Evolutionary conservation across 2,113 vertebrate species (phyloP).

Genomic region (Speoplatyrhinus poulsoni): DNA sequence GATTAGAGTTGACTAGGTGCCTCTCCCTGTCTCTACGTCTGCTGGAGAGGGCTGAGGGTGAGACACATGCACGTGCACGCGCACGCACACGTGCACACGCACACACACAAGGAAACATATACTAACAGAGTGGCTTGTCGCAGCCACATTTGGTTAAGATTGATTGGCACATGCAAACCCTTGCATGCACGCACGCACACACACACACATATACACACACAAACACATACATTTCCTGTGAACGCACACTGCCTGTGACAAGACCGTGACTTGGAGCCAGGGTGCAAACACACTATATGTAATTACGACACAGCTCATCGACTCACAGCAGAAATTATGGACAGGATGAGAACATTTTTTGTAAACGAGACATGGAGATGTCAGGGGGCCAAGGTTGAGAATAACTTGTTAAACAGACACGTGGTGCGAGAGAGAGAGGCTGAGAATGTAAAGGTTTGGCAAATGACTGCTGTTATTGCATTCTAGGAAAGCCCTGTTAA

Average conservation of each 20-base stretch:
- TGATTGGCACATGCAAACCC: slow-evolving; percentile 47
- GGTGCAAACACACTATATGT: slow-evolving; percentile 70
- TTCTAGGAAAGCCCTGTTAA: too few relatives aligned
- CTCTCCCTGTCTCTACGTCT: slow-evolving; percentile 61
- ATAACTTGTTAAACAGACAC: slow-evolving; percentile 51
- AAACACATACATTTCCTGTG: slow-evolving; percentile 29
- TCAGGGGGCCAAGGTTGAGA: slow-evolving; percentile 46
- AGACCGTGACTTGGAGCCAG: slow-evolving; percentile 66
- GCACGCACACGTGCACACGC: slow-evolving; percentile 7
- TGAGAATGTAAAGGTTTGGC: not conserved
- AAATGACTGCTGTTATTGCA: not conserved
- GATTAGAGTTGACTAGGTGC: slow-evolving; percentile 74
- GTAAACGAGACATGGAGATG: slow-evolving; percentile 50
- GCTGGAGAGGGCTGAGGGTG: slow-evolving; percentile 53
- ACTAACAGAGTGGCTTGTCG: slow-evolving; percentile 50
- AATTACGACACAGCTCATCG: slow-evolving; percentile 73
- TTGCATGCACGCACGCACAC: not conserved
- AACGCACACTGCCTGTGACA: slow-evolving; percentile 57
- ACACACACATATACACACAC: not conserved
- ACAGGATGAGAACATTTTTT: slow-evolving; percentile 69
- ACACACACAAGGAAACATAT: slow-evolving; percentile 17
- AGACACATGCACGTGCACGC: slow-evolving; percentile 17
- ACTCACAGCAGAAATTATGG: slow-evolving; percentile 65
- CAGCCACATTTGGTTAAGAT: slow-evolving; percentile 60
- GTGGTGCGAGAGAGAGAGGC: not conserved